Evolutionary conservation across 2,888 invertebrate genomes (phyloP).

Genomic region (Sesia apiformis): DNA sequence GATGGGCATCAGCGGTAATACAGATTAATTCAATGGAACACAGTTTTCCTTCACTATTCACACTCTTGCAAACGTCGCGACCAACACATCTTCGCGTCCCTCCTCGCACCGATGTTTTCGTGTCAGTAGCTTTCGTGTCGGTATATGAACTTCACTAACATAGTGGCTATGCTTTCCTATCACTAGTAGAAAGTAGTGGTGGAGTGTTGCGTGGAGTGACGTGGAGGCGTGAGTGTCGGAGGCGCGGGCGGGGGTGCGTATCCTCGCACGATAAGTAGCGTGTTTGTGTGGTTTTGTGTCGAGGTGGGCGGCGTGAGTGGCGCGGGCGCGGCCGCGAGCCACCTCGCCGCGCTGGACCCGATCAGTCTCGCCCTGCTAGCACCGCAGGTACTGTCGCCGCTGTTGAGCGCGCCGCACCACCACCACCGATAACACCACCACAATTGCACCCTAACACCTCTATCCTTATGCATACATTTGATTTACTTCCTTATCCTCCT

Average conservation of each 20-base stretch:
- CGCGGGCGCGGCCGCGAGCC: slow-evolving; percentile 70
- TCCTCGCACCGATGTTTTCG: slow-evolving; percentile 41
- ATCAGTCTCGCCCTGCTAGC: slow-evolving; percentile 72
- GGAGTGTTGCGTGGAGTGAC: slow-evolving; percentile 25
- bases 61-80: slow-evolving; percentile 56
- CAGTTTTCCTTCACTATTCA: slow-evolving; percentile 48
- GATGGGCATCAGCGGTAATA: slow-evolving; percentile 59
- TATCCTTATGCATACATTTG: slow-evolving; percentile 1
- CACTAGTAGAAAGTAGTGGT: slow-evolving; percentile 5
- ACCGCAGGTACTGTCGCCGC: slow-evolving; percentile 58
- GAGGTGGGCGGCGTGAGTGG: slow-evolving; percentile 76
- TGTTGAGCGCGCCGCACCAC: slow-evolving; percentile 28
- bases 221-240: slow-evolving; percentile 27
- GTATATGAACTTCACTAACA: background rate
- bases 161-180: background rate
- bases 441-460: slow-evolving; percentile 7
- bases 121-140: slow-evolving; percentile 22
- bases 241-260: slow-evolving; percentile 19
- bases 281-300: slow-evolving; percentile 74
- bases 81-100: slow-evolving; percentile 46
- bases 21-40: slow-evolving; percentile 53
- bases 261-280: slow-evolving; percentile 70
- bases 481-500: slow-evolving; percentile 7
- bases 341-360: slow-evolving; percentile 74
- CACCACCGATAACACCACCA: slow-evolving; percentile 22